Conservation (phyloP, 2,113 vertebrate genomes). For the Oncorhynchus tshawytscha region DNA sequence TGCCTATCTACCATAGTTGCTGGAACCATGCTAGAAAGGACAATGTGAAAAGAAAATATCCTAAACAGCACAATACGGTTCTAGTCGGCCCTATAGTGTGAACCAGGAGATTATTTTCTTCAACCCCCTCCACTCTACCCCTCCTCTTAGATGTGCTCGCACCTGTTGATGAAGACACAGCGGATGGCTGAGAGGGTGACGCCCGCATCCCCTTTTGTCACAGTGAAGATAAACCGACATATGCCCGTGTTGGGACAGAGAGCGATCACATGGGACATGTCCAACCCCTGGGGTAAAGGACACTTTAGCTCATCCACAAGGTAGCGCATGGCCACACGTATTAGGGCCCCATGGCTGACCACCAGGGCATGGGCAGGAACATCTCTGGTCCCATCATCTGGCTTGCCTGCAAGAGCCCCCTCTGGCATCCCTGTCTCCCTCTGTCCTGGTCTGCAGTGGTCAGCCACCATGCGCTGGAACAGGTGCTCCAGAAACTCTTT, state of each 20-base stretch:
- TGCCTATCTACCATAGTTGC: no score
- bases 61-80: no score
- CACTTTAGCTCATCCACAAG: constrained; percentile 84
- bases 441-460: constrained; percentile 39
- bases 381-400: constrained; percentile 38
- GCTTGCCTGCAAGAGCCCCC: constrained; percentile 30
- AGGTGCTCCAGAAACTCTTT: constrained; percentile 82
- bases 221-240: constrained; percentile 80
- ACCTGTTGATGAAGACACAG: constrained; percentile 85
- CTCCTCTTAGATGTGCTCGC: constrained; percentile 70
- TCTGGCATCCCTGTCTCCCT: not conserved
- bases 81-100: no score
- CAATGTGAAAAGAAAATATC: no score
- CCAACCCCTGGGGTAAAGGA: constrained; percentile 66
- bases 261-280: constrained; percentile 72
- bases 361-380: constrained; percentile 78
- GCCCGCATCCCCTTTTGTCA: constrained; percentile 44
- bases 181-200: constrained; percentile 50
- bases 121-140: constrained; percentile 1
- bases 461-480: constrained; percentile 67
- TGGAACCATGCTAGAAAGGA: no score
- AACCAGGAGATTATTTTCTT: no score
- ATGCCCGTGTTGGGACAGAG: constrained; percentile 86
- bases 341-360: constrained; percentile 88
- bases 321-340: constrained; percentile 81